A percentile compares a stretch with the other conserved stretches of the same genome.
These are phyloP conservation scores for Halcyon senegalensis DNA, from an alignment of 2,113 vertebrate genomes.

Conservation along the genomic window DNA sequence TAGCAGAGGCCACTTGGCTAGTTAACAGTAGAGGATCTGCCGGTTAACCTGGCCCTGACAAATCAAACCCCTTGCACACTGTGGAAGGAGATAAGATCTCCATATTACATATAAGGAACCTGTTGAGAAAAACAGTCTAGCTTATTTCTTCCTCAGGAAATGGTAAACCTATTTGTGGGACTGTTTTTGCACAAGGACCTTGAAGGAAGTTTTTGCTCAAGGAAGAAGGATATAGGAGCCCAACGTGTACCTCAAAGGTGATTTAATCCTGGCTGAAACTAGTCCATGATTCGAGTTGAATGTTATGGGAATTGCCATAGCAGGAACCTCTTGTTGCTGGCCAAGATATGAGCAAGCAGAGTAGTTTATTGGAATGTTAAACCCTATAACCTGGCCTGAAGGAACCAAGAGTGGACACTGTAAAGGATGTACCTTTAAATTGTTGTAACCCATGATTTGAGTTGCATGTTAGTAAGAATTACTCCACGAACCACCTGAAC, in stretches of 20 bases:
- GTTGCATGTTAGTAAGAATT: not conserved
- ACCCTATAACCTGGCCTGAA: not conserved
- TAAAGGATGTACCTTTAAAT: not conserved
- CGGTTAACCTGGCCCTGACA: not conserved
- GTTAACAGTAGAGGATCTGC: not conserved
- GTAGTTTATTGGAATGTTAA: not conserved
- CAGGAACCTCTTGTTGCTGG: not conserved
- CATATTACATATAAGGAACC: not conserved
- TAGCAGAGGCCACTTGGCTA: not conserved
- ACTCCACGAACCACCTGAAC: not conserved
- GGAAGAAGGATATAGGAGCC: not conserved
- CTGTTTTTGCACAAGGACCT: not conserved
- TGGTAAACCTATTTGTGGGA: not conserved
- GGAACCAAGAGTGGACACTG: not conserved
- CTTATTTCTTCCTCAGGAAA: not conserved
- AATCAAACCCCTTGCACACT: too few species aligned
- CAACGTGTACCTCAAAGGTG: not conserved
- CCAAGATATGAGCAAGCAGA: not conserved
- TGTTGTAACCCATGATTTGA: not conserved
- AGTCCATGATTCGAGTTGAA: not conserved
- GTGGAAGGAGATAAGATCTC: not conserved
- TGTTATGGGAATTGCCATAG: not conserved
- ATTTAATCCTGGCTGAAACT: not conserved
- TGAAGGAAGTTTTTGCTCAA: not conserved
- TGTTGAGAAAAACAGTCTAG: not conserved